Base-by-base conservation (phyloP, 2,113 vertebrate species). In the Chaenocephalus aceratus region DNA sequence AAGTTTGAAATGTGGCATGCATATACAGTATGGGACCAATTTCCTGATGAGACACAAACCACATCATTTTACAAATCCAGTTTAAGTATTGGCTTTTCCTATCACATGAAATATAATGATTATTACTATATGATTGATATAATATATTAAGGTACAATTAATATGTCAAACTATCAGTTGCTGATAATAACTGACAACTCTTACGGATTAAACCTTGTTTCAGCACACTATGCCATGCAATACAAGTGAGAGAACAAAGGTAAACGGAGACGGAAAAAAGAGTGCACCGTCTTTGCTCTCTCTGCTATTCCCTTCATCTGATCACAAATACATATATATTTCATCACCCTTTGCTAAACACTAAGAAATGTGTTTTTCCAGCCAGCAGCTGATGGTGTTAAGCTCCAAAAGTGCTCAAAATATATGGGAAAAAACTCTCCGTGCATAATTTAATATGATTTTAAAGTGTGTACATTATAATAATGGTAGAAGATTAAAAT, bases 1-100 rank as follows among this genome's bases (percentile, higher is more conserved):
- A 83, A 41, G 36, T 41, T 41, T 73, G 57, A 78, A 83, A 80
- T 85, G 83, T 82, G 87, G 86, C 93, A 93, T 94, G 91, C 91
- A 89, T 87, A 72, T 65, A 30, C 30, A 30, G 3, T 30, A 86
- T 72, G 57, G 67, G 58, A 58, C 66, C 57, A 41, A 36, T 80
- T 85, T 79, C 72, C 56, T 34, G 44, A 65, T 79, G 48, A 52
- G 60, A 67, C 60, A 83, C 48, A 72, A 26, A 67, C 46, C 5
- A 75, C 60, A 44, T 72, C 16, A 26, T 73, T 77, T 75, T 18
- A 77, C 45, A 80, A 58, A 76, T 73, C 67, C 73, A 73, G 3
- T 53, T 53, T 14, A 77, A 41, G 44, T 72, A 79, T 89, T 88
- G 77, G 77, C 78, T 77, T 71, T 82, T 66, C 26, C 13, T 74